A percentile compares a stretch with the other conserved stretches of the same genome.
These are phyloP conservation scores for Toxotes jaculatrix DNA, from an alignment of 2,113 vertebrate genomes.

Conservation along the genomic window DNA sequence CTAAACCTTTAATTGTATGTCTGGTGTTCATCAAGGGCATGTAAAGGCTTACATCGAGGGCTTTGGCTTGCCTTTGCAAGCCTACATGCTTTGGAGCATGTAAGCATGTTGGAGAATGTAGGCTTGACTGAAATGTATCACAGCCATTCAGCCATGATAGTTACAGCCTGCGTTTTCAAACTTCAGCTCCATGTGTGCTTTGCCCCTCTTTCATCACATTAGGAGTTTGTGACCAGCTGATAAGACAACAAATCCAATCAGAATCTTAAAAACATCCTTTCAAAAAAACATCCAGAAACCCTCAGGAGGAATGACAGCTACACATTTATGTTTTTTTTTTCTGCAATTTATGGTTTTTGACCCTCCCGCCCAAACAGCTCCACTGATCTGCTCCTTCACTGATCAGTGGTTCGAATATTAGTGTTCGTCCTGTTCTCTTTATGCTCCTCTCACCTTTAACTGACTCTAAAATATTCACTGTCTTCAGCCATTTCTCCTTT, in stretches of 20 bases:
- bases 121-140: not conserved
- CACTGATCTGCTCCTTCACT: slow-evolving; percentile 38
- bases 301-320: not conserved
- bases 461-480: slow-evolving; percentile 27
- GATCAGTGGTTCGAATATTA: slow-evolving; percentile 14
- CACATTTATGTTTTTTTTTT: not conserved
- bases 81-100: no score
- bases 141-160: not conserved
- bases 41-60: no score
- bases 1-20: no score
- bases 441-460: slow-evolving; percentile 35
- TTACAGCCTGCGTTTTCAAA: not conserved
- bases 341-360: slow-evolving; percentile 28
- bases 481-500: slow-evolving; percentile 13
- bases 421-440: slow-evolving; percentile 12
- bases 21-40: no score
- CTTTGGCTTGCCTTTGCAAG: no score
- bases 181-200: not conserved
- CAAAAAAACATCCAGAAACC: no score
- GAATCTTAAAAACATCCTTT: slow-evolving; percentile 2
- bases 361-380: slow-evolving; percentile 27
- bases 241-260: not conserved
- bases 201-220: not conserved
- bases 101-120: not conserved
- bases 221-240: slow-evolving; percentile 4